These are phyloP conservation scores for Neodiprion lecontei DNA, from an alignment of 1,140 invertebrate species.

Conservation along the genomic window DNA sequence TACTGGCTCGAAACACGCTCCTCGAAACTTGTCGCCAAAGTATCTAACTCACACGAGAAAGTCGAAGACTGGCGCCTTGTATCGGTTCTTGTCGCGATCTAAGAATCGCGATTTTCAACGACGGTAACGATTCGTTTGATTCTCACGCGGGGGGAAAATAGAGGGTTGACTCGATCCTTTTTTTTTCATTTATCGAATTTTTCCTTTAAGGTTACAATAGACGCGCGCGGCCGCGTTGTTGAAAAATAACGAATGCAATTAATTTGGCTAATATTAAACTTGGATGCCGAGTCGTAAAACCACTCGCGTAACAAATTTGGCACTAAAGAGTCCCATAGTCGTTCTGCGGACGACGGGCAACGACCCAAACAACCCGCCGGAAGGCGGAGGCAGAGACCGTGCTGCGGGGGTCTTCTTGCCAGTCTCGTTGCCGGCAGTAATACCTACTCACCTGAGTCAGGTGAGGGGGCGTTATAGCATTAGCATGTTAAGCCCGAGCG, in stretches of 20 bases:
- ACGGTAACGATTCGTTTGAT: no score
- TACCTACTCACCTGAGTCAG: conserved; percentile 36
- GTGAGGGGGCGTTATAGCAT: conserved; percentile 50
- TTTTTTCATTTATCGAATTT: no score
- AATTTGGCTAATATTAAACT: conserved; percentile 48
- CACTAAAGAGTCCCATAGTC: conserved; percentile 45
- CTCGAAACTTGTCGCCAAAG: no score
- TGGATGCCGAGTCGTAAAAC: conserved; percentile 47
- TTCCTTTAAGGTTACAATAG: no score
- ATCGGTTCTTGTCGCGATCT: no score
- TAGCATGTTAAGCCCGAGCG: conserved; percentile 54
- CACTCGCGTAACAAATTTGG: conserved; percentile 55
- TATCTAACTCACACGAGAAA: no score
- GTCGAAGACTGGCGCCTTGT: no score
- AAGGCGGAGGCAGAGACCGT: neutral
- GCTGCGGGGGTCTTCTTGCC: conserved; percentile 20
- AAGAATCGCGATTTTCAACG: no score
- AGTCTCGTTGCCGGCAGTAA: conserved; percentile 12
- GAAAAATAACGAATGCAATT: conserved; percentile 51
- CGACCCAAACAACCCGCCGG: neutral
- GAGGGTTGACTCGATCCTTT: no score
- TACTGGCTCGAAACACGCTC: no score
- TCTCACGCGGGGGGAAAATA: no score
- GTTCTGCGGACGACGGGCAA: neutral
- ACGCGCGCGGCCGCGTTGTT: neutral